phyloP scores from a whole-genome alignment of 2,113 vertebrate genomes.

The Corydoras sp. region DNA sequence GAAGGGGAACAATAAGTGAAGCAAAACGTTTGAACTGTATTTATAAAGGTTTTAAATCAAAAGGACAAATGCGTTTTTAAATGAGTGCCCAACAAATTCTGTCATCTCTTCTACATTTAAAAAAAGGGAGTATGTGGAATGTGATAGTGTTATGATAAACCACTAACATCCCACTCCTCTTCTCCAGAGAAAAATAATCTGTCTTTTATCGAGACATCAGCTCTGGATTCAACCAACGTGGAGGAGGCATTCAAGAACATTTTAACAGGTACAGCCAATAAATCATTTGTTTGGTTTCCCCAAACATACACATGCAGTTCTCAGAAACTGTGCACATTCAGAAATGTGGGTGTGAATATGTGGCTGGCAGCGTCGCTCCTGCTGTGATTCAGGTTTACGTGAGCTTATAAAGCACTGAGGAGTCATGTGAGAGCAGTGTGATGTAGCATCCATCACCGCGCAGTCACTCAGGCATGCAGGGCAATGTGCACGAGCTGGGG shows the following conservation, averaged over 20 bases:
- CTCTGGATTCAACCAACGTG: constrained; percentile 96
- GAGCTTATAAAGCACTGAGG: constrained; percentile 4
- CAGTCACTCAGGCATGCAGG: constrained; percentile 6
- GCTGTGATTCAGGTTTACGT: constrained; percentile 23
- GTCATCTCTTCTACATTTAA: not conserved
- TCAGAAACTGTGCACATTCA: constrained; percentile 1
- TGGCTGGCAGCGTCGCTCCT: not conserved
- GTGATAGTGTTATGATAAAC: not conserved
- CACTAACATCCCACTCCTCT: not conserved
- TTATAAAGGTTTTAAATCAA: too few relatives aligned
- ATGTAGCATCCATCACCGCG: not conserved
- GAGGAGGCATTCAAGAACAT: constrained; percentile 99
- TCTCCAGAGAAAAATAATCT: constrained; percentile 91
- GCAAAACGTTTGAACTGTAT: too few relatives aligned
- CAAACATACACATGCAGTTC: not conserved
- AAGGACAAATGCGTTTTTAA: too few relatives aligned
- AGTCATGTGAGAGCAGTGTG: constrained; percentile 26
- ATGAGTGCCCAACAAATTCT: not conserved
- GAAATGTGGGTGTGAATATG: constrained; percentile 1
- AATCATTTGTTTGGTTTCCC: not conserved
- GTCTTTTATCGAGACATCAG: constrained; percentile 97
- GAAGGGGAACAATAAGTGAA: too few relatives aligned
- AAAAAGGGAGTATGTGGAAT: not conserved
- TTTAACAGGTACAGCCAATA: constrained; percentile 79
- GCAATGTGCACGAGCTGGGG: constrained; percentile 4